Evolutionary conservation across 2,113 vertebrate genomes (phyloP).

Genomic region (Lonchura striata): DNA sequence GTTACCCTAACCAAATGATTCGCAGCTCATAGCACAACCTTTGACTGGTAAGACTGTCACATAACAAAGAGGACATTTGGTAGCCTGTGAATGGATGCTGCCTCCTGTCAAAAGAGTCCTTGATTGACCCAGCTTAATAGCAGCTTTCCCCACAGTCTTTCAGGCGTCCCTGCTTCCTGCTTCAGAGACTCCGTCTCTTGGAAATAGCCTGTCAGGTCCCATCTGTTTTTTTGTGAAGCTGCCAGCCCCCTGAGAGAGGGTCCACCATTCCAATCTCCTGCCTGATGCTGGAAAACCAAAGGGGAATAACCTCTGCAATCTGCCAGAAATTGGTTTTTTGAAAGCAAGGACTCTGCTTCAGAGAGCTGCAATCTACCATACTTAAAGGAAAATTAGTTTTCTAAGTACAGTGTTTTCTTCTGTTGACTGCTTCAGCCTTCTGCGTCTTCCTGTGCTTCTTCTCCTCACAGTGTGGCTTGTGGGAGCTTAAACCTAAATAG

Average conservation of each 20-base stretch:
- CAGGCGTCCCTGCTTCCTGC: constrained; percentile 64
- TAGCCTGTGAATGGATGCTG: constrained; percentile 23
- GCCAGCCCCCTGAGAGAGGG: constrained; percentile 62
- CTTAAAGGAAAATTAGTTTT: constrained; percentile 76
- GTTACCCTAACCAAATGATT: background rate
- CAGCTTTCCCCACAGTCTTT: constrained; percentile 32
- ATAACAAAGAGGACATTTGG: constrained; percentile 24
- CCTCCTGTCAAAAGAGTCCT: constrained; percentile 41
- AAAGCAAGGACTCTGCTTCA: constrained; percentile 69
- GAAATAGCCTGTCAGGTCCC: constrained; percentile 78
- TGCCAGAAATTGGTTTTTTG: constrained; percentile 78
- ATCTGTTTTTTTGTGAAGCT: constrained; percentile 74
- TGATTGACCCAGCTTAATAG: constrained; percentile 29
- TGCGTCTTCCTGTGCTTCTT: background rate
- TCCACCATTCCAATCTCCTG: constrained; percentile 61
- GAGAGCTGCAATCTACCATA: constrained; percentile 70
- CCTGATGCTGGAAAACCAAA: constrained; percentile 71
- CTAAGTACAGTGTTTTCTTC: constrained; percentile 66
- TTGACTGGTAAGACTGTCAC: constrained; percentile 16
- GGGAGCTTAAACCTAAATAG: constrained; percentile 36
- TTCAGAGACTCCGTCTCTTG: constrained; percentile 66
- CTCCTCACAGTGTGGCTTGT: background rate
- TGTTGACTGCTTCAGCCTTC: constrained; percentile 42
- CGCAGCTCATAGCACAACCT: background rate
- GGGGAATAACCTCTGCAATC: constrained; percentile 74